A percentile compares a stretch with the other conserved stretches of the same genome.
These are phyloP conservation scores for Pollenia angustigena DNA, from an alignment of 2,888 invertebrate species.

Conservation along the genomic window DNA sequence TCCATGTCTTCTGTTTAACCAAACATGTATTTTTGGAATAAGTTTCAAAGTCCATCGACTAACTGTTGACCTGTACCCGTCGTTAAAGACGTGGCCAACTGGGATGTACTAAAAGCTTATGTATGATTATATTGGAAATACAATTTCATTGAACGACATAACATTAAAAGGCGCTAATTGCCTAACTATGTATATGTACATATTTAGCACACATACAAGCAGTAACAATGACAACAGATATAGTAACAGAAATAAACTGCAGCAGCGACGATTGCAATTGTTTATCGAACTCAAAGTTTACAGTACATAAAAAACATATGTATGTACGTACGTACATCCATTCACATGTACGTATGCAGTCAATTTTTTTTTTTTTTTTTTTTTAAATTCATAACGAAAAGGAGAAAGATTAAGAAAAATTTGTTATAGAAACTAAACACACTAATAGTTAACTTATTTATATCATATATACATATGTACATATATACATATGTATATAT, in stretches of 20 bases:
- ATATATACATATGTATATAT: not conserved
- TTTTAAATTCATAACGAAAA: constrained; percentile 21
- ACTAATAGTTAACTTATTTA: not conserved
- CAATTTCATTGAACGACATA: constrained; percentile 70
- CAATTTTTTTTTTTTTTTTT: not conserved
- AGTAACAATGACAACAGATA: constrained; percentile 2
- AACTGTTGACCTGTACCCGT: too few relatives aligned
- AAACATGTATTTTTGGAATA: too few relatives aligned
- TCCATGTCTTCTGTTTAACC: too few relatives aligned
- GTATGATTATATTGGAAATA: constrained; percentile 45
- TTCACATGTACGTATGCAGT: too few relatives aligned
- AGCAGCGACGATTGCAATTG: constrained; percentile 12
- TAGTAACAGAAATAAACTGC: constrained; percentile 16
- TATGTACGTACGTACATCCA: not conserved
- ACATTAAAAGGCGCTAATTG: constrained; percentile 67
- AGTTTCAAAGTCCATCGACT: too few relatives aligned
- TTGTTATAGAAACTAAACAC: not conserved
- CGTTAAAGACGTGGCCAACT: too few relatives aligned
- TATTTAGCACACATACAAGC: not conserved
- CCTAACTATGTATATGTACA: constrained; percentile 11
- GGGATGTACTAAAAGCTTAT: not conserved
- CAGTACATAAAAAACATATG: not conserved
- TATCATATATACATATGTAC: not conserved
- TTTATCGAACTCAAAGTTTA: constrained; percentile 32
- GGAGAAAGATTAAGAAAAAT: constrained; percentile 24